phyloP scores from a whole-genome alignment of 2,797 vertebrate species.

The Phalloptychus januarius region DNA sequence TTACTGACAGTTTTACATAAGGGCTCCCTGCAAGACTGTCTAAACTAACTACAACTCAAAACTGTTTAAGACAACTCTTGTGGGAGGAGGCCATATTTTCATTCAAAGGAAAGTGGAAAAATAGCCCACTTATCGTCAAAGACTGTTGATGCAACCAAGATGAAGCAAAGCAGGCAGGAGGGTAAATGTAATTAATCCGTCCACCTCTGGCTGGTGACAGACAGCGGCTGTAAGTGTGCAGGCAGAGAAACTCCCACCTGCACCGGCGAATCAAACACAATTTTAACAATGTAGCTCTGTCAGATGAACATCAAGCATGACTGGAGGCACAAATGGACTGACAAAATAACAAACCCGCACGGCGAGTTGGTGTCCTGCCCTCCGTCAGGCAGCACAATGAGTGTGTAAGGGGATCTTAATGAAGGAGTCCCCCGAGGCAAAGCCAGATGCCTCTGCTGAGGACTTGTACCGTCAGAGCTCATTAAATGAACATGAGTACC shows the following conservation, averaged over 20 bases:
- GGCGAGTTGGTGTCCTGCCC: slow-evolving; percentile 64
- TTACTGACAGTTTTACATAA: not conserved
- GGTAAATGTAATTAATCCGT: slow-evolving; percentile 53
- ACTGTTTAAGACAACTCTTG: not conserved
- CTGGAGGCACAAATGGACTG: slow-evolving; percentile 58
- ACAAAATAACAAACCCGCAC: slow-evolving; percentile 65
- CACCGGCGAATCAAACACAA: slow-evolving; percentile 53
- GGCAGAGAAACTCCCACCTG: slow-evolving; percentile 58
- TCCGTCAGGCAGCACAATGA: slow-evolving; percentile 76
- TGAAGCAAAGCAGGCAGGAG: slow-evolving; percentile 25
- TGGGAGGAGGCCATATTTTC: not conserved
- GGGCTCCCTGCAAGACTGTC: not conserved
- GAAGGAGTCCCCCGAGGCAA: slow-evolving; percentile 75
- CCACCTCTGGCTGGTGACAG: slow-evolving; percentile 37
- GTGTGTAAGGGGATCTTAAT: slow-evolving; percentile 76
- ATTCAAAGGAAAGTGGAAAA: slow-evolving; percentile 1
- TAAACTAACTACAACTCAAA: not conserved
- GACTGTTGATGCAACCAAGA: slow-evolving; percentile 10
- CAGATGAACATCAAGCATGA: slow-evolving; percentile 56
- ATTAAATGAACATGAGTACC: slow-evolving; percentile 77
- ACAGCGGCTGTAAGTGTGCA: slow-evolving; percentile 31
- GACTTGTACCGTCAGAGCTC: slow-evolving; percentile 76
- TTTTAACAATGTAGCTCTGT: slow-evolving; percentile 65
- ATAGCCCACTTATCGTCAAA: not conserved
- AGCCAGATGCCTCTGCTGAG: slow-evolving; percentile 61